A percentile compares a stretch with the other conserved stretches of the same genome.
These are phyloP conservation scores for Xestoiulus laeticollis DNA, from an alignment of 2,888 invertebrate genomes.

Conservation along the genomic window DNA sequence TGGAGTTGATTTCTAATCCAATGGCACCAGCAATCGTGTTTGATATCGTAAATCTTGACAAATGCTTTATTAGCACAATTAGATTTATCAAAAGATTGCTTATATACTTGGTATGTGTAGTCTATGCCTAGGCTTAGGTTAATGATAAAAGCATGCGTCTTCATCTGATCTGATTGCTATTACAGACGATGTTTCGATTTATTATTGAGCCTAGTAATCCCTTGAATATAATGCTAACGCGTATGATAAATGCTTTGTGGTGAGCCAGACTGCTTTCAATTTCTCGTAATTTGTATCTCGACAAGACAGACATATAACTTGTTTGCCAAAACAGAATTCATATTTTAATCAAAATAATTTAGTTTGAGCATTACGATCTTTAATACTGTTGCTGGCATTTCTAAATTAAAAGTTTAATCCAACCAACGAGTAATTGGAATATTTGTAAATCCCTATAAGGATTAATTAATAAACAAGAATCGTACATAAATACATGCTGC, in stretches of 20 bases:
- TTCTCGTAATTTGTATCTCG: neutral
- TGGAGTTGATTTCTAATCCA: too few relatives aligned
- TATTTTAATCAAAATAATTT: neutral
- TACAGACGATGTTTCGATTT: neutral
- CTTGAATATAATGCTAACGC: neutral
- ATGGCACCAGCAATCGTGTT: too few relatives aligned
- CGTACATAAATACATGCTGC: too few relatives aligned
- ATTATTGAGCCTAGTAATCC: slow-evolving; percentile 24
- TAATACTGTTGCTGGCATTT: neutral
- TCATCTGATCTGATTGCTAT: slow-evolving; percentile 4
- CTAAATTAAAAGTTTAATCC: neutral
- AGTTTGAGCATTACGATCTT: neutral
- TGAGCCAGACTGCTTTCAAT: neutral
- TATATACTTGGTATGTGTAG: neutral
- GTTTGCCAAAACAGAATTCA: neutral
- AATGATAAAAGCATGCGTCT: neutral
- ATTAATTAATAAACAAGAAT: too few relatives aligned
- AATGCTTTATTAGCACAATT: neutral
- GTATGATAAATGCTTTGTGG: neutral
- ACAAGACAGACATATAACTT: neutral
- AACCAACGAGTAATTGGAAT: neutral
- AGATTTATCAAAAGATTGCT: neutral
- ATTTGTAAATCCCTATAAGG: too few relatives aligned
- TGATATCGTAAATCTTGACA: neutral
- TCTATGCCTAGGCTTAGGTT: neutral